These are phyloP conservation scores for Mesocricetus auratus DNA, from an alignment of 2,113 vertebrate genomes.

Conservation along the genomic window DNA sequence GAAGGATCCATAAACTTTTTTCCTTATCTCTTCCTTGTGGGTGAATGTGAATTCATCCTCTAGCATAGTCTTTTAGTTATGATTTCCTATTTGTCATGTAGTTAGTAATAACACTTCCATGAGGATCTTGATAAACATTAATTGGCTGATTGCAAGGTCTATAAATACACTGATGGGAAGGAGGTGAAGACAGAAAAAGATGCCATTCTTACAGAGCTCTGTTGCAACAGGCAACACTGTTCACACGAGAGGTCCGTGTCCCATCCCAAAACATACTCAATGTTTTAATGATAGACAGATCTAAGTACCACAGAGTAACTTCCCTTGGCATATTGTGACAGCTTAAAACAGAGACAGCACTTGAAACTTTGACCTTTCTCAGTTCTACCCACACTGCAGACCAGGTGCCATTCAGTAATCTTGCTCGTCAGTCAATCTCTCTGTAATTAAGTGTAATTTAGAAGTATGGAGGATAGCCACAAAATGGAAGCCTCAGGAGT, in stretches of 20 bases:
- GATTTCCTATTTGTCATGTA: conserved; percentile 10
- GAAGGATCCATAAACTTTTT: background rate
- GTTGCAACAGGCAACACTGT: background rate
- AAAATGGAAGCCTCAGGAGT: background rate
- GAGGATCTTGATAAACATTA: conserved; percentile 33
- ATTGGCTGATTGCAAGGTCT: conserved; percentile 23
- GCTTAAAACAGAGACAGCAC: background rate
- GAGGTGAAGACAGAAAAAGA: background rate
- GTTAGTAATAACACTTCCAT: background rate
- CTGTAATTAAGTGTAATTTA: conserved; percentile 65
- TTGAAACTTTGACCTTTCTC: background rate
- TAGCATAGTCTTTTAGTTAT: background rate
- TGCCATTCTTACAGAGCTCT: background rate
- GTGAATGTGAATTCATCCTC: background rate
- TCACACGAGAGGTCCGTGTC: background rate
- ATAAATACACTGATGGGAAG: background rate
- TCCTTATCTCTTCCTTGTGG: too few relatives aligned
- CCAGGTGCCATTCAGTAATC: conserved; percentile 27
- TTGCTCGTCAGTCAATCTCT: conserved; percentile 59
- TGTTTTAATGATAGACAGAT: background rate
- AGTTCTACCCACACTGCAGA: background rate
- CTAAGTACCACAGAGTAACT: background rate
- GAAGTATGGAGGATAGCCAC: background rate
- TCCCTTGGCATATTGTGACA: background rate
- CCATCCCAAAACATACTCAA: background rate